phyloP scores from a whole-genome alignment of 2,797 vertebrate genomes.

The Typhlichthys eigenmanni region DNA sequence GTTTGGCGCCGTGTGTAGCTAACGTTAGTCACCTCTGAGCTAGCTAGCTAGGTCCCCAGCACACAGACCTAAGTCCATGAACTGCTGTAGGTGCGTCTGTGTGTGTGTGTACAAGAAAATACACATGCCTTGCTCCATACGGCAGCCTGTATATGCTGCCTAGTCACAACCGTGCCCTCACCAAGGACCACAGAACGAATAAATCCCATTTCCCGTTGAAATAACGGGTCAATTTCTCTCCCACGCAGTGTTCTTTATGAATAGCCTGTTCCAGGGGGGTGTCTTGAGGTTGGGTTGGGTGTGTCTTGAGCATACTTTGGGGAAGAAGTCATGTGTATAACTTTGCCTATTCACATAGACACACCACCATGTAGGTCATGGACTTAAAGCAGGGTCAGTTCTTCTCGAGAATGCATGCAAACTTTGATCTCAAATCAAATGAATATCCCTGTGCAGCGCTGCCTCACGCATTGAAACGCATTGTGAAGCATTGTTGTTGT shows the following conservation, averaged over 20 bases:
- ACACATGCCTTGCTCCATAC: neutral
- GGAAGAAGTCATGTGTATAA: neutral
- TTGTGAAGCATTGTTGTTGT: no score
- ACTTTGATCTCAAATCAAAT: no score
- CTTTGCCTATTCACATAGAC: no score
- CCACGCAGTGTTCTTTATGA: constrained; percentile 67
- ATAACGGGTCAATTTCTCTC: constrained; percentile 71
- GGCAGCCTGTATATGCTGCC: neutral
- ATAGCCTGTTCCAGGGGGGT: constrained; percentile 59
- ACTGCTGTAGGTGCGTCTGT: neutral
- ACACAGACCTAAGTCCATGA: no score
- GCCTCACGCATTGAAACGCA: no score
- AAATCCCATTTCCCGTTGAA: constrained; percentile 60
- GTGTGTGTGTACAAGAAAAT: neutral
- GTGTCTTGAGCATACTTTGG: neutral
- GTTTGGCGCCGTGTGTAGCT: no score
- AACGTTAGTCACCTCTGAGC: no score
- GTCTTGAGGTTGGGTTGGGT: constrained; percentile 4
- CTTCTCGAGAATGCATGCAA: no score
- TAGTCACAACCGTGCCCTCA: constrained; percentile 13
- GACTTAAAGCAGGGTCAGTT: no score
- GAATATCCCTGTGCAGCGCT: no score
- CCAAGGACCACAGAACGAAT: constrained; percentile 61
- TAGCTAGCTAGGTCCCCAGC: no score
- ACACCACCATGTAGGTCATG: no score